Evolutionary conservation across 2,888 invertebrate species (phyloP), one percentile per base, ranked within the genome.

Genomic region (Pammene aurita): DNA sequence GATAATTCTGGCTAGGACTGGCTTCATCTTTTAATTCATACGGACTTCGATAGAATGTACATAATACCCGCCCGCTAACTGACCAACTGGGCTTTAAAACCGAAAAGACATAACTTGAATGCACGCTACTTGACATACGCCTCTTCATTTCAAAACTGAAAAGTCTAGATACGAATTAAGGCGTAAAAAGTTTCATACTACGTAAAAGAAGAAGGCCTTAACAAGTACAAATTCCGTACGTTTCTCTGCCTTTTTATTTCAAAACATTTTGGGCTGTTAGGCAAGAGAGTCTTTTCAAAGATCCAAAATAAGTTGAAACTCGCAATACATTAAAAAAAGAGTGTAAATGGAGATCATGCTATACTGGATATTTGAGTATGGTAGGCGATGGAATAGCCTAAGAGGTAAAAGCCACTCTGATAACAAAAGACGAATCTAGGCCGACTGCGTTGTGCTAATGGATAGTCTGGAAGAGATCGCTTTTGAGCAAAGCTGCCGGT

Each of bases 361-460:
- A 26, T 11, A 50, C 18, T 26, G 26, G 50, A 1, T 14, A 7
- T 14, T 18, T 9, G 10, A 16, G 10, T 9, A 9, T 50, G 14
- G n/a, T n/a, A n/a, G 50, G 50, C 26, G 13, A 50, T 26, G 50
- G 26, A 50, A 26, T 48, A 50, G 11, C 50, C 6, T 13, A 50
- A n/a, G n/a, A n/a, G 61, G 44, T 64, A 64, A 64, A 64, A 64
- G 55, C 16, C 63, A 55, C 44, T 64, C 63, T 14, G 26, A 34
- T 13, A 42, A 64, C 63, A 64, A 55, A 55, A 64, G 63, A 34
- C 11, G 54, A 54, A 55, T 34, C 54, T 64, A 64, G 63, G 63
- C 63, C 63, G 55, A 0, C 54, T 44, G 35, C 55, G 4, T 26
- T 13, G 34, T 26, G 41, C 34, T 54, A 44, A 64, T 55, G 63